Evolutionary conservation across 1,140 invertebrate genomes (phyloP), one percentile per base, ranked within the genome.

Genomic region (Anthonomus grandis): DNA sequence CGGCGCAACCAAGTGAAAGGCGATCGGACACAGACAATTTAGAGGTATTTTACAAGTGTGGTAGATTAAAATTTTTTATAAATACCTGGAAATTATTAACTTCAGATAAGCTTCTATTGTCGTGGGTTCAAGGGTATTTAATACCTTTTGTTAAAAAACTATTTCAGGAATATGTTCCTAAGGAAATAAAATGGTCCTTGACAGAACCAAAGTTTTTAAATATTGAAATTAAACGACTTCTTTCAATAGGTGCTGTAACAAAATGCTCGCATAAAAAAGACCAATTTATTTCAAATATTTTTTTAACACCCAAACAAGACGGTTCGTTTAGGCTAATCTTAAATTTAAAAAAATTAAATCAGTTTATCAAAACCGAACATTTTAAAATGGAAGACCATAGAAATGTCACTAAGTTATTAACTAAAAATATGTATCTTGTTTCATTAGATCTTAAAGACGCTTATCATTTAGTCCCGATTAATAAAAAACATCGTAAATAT

Each of bases 401-500:
- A 47, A 55, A 36, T 21, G 57, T 41, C n/a, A 17, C 6, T 22
- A 15, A 41, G 57, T 41, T 12, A 17, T 8, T 22, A 15, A 41
- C 8, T n/a, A 64, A 49, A 62, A 70, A 19, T 51, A 39, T 8
- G 27, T 18, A 34, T 41, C 61, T 41, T 60, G 44, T 27, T 69
- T 41, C 42, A 62, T 69, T 70, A 19, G 67, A 70, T 45, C 39
- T 68, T 18, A 56, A 65, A 64, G 65, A 70, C 50, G 67, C 61
- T 2, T 70, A 68, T 42, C 66, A 60, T 60, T 21, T 60, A n/a
- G 21, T 70, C 13, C 44, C 25, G 12, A 38, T 54, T 42, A 3
- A 42, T 36, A 13, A 19, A 17, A 27, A 4, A n/a, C 13, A 22
- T 39, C 49, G 37, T 24, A 66, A 66, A 49, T 66, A 57, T 48